Percentiles rank a stretch among this genome's conserved stretches.
phyloP scores from a whole-genome alignment of 2,888 invertebrate genomes.

The Papilio protenor region DNA sequence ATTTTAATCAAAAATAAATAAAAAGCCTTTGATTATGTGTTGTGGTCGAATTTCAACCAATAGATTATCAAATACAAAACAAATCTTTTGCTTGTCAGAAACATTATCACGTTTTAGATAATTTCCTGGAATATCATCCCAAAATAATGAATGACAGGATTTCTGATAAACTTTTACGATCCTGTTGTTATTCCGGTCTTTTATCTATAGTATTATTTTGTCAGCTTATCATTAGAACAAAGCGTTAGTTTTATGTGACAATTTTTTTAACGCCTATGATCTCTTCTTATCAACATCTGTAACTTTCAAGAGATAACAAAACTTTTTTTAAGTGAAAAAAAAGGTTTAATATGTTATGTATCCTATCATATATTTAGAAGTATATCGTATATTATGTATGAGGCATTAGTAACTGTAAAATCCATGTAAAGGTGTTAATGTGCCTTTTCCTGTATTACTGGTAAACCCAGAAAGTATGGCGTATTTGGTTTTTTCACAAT shows the following conservation, averaged over 20 bases:
- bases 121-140: neutral
- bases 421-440: neutral
- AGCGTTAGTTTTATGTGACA: neutral
- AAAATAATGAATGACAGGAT: conserved; percentile 4
- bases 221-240: neutral
- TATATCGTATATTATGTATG: neutral
- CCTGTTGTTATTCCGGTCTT: neutral
- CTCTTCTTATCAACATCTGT: neutral
- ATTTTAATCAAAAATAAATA: no score
- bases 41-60: no score
- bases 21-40: no score
- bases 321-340: neutral
- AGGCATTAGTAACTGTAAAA: neutral
- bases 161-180: neutral
- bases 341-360: neutral
- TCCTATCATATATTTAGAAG: neutral
- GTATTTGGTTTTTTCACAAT: neutral
- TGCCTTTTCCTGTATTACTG: neutral
- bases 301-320: neutral
- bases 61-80: no score
- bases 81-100: neutral
- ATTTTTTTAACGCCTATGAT: neutral
- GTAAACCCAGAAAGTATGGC: neutral
- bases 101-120: neutral
- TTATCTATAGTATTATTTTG: neutral